These are phyloP conservation scores for Murina feae DNA, from an alignment of 2,113 vertebrate genomes.

Conservation along the genomic window DNA sequence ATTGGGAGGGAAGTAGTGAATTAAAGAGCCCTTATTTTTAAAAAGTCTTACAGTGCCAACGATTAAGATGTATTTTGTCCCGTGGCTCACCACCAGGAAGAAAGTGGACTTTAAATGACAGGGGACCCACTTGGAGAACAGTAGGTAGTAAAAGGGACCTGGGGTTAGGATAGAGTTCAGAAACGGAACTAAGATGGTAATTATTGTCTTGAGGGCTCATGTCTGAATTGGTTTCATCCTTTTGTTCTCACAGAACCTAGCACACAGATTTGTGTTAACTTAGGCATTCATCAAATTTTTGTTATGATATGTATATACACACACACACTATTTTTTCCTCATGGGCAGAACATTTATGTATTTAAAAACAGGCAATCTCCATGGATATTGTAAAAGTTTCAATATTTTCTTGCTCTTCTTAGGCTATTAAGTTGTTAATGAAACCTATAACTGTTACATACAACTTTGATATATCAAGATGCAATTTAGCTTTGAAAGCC, in stretches of 20 bases:
- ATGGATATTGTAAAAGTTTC: conserved; percentile 1
- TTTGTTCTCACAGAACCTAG: not conserved
- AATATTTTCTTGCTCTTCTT: not conserved
- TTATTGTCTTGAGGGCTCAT: not conserved
- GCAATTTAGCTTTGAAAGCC: not conserved
- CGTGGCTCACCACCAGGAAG: not conserved
- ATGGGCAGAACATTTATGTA: not conserved
- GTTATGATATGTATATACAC: not conserved
- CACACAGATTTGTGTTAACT: not conserved
- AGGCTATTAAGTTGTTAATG: not conserved
- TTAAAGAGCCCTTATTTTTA: not conserved
- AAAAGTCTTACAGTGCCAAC: not conserved
- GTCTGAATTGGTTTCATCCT: conserved; percentile 7
- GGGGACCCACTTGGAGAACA: not conserved
- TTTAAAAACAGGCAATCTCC: not conserved
- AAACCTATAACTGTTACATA: not conserved
- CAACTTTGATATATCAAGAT: not conserved
- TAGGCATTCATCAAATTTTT: not conserved
- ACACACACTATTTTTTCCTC: not conserved
- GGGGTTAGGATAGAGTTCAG: not conserved
- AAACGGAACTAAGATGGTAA: not conserved
- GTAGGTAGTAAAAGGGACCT: not conserved
- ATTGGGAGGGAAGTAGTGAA: not conserved
- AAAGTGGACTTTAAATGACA: conserved; percentile 1
- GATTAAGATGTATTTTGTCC: not conserved